A percentile compares a stretch with the other conserved stretches of the same genome.
Evolutionary conservation across 2,113 vertebrate genomes (phyloP).

Genomic region (Lamprologus tigripictilis): DNA sequence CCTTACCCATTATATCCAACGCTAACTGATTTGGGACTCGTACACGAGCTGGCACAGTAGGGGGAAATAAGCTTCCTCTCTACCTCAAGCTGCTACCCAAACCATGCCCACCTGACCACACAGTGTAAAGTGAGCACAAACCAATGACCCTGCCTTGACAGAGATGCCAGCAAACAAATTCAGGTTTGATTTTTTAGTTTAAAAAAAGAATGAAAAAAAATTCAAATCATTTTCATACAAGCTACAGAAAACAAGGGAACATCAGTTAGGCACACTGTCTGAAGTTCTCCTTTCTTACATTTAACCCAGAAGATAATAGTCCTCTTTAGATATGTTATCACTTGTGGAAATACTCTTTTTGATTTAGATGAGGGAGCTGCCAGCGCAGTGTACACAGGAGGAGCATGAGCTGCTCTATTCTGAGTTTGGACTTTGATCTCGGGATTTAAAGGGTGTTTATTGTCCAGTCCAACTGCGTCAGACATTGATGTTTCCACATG

Average conservation of each 20-base stretch:
- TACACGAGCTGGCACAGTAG: neutral
- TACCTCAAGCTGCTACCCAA: neutral
- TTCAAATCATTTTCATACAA: neutral
- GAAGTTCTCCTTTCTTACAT: neutral
- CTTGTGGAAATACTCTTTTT: neutral
- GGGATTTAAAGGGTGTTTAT: neutral
- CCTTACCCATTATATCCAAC: neutral
- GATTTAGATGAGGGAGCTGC: neutral
- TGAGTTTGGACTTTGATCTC: neutral
- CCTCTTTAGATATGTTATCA: neutral
- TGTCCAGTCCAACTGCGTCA: neutral
- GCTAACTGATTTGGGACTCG: neutral
- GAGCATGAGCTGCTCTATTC: neutral
- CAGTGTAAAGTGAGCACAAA: neutral
- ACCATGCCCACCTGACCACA: neutral
- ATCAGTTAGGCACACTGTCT: neutral
- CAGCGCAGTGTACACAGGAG: neutral
- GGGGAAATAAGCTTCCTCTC: neutral
- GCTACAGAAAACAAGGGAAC: neutral
- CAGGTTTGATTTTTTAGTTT: neutral
- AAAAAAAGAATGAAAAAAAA: neutral
- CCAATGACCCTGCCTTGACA: neutral
- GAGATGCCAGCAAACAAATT: neutral
- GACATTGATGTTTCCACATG: neutral
- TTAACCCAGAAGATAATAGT: neutral